These are phyloP conservation scores for Cyphomyrmex costatus DNA, from an alignment of 1,140 invertebrate species.

Conservation along the genomic window DNA sequence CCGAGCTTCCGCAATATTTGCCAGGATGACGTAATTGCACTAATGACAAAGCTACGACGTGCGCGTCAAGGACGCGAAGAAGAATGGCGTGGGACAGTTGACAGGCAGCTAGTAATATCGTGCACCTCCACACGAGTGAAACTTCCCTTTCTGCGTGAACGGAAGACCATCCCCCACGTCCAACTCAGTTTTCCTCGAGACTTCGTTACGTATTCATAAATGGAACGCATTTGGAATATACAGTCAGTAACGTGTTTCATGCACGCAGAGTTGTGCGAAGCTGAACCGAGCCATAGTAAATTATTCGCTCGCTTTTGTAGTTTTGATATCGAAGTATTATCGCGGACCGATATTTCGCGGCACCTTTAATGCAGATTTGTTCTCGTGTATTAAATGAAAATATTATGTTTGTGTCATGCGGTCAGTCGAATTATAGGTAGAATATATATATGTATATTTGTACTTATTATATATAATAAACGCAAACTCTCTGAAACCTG, in stretches of 20 bases:
- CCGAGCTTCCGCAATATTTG: conserved; percentile 30
- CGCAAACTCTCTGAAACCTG: background rate
- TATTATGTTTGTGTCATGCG: background rate
- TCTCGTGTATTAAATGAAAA: conserved; percentile 8
- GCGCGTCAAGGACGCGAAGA: background rate
- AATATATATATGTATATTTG: background rate
- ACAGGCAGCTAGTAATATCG: conserved; percentile 59
- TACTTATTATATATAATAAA: background rate
- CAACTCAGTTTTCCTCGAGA: conserved; percentile 69
- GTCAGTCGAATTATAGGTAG: too few relatives aligned
- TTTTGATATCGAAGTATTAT: conserved; percentile 44
- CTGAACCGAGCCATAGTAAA: background rate
- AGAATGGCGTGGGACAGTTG: conserved; percentile 33
- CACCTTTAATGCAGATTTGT: conserved; percentile 19
- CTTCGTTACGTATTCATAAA: conserved; percentile 82
- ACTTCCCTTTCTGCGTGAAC: background rate
- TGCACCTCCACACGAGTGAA: background rate
- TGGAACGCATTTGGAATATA: conserved; percentile 78
- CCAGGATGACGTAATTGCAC: conserved; percentile 42
- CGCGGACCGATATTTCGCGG: conserved; percentile 2
- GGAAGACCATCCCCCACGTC: conserved; percentile 41
- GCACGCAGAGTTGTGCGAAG: background rate
- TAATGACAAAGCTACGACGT: conserved; percentile 64
- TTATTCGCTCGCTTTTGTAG: conserved; percentile 41
- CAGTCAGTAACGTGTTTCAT: conserved; percentile 56